phyloP scores from a whole-genome alignment of 2,888 invertebrate species.

The Drosophila formosana region DNA sequence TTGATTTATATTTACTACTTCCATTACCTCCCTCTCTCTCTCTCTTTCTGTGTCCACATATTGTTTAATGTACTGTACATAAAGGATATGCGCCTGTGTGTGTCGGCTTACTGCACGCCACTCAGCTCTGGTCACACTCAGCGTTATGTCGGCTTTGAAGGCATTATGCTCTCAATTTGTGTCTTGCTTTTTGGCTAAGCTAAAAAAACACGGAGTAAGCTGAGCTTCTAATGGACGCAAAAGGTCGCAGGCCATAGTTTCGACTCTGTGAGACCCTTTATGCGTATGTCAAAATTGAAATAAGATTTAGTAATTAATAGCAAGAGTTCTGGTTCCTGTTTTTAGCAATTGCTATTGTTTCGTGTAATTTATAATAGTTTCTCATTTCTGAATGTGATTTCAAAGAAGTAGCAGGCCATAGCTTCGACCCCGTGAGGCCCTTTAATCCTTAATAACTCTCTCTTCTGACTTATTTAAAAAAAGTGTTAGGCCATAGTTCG shows the following conservation, averaged over 20 bases:
- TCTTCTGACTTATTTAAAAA: no score
- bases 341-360: no score
- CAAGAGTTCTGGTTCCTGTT: no score
- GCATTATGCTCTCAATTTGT: background rate
- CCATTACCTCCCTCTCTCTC: background rate
- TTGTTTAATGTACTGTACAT: slow-evolving; percentile 33
- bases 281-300: no score
- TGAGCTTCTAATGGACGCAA: background rate
- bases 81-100: background rate
- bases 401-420: no score
- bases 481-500: no score
- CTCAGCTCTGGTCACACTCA: slow-evolving; percentile 8
- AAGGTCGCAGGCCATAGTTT: background rate
- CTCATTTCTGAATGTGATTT: no score
- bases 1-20: background rate
- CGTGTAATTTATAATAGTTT: no score
- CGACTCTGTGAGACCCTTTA: background rate
- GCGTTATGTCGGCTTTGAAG: slow-evolving; percentile 1
- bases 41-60: background rate
- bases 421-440: no score
- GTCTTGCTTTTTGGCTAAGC: slow-evolving; percentile 4
- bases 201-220: background rate
- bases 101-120: slow-evolving; percentile 1
- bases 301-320: no score
- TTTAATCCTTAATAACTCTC: no score